Evolutionary conservation across 1,140 invertebrate genomes (phyloP).

Genomic region (Aethina tumida): DNA sequence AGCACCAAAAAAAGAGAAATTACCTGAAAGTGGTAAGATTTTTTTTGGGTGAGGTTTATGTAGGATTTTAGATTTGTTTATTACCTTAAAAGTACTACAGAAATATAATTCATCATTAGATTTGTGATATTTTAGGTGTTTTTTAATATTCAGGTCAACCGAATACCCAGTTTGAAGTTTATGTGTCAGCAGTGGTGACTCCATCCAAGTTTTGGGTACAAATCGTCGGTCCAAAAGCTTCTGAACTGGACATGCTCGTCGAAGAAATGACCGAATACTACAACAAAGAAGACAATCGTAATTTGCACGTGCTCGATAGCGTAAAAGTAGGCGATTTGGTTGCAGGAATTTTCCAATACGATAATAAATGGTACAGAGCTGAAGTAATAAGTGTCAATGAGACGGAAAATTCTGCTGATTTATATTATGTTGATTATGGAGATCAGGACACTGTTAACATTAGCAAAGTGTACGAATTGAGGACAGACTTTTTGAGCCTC

Average conservation of each 20-base stretch:
- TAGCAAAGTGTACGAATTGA: slow-evolving; percentile 54
- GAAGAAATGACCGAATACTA: slow-evolving; percentile 73
- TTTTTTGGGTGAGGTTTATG: not conserved
- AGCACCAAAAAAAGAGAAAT: not conserved
- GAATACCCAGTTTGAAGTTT: slow-evolving; percentile 62
- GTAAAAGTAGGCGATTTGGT: slow-evolving; percentile 63
- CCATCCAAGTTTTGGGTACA: slow-evolving; percentile 78
- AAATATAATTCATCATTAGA: slow-evolving; percentile 1
- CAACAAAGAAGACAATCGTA: slow-evolving; percentile 47
- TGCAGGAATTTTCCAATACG: slow-evolving; percentile 63
- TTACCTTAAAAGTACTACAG: not conserved
- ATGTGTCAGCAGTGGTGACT: slow-evolving; percentile 68
- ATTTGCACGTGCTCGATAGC: slow-evolving; percentile 43
- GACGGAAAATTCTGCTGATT: slow-evolving; percentile 44
- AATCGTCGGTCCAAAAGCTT: slow-evolving; percentile 56
- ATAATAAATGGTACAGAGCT: slow-evolving; percentile 58
- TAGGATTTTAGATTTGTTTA: not conserved
- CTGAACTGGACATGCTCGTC: slow-evolving; percentile 62
- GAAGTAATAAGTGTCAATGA: slow-evolving; percentile 48
- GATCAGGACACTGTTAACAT: slow-evolving; percentile 53
- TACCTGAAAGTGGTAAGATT: not conserved
- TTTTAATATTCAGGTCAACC: slow-evolving; percentile 19
- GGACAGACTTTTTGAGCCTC: slow-evolving; percentile 62
- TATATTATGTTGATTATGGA: slow-evolving; percentile 76
- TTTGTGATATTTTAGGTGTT: slow-evolving; percentile 5